Conservation (phyloP, 2,797 vertebrate genomes). For the Calcarius lapponicus region DNA sequence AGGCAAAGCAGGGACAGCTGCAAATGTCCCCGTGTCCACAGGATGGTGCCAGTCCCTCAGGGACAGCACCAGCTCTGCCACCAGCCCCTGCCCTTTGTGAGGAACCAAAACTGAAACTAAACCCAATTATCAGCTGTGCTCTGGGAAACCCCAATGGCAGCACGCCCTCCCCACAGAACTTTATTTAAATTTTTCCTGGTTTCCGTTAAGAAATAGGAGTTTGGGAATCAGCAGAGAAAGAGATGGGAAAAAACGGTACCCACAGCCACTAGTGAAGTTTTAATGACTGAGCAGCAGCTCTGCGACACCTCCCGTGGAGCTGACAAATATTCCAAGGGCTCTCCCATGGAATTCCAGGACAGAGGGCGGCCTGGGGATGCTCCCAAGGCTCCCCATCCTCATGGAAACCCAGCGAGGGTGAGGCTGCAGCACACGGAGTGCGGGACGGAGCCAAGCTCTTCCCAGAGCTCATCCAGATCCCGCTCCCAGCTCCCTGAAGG, state of each 20-base stretch:
- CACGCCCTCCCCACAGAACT: accelerated
- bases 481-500: neutral
- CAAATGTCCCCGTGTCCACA: neutral
- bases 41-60: slow-evolving; percentile 23
- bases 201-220: neutral
- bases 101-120: accelerated
- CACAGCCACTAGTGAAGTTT: neutral
- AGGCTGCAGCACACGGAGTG: neutral
- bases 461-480: neutral
- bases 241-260: neutral
- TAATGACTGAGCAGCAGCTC: neutral
- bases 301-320: neutral
- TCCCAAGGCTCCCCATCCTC: neutral
- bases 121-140: neutral
- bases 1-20: neutral
- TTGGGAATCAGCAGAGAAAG: neutral
- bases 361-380: neutral
- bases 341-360: neutral
- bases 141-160: accelerated
- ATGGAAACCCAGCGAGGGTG: neutral
- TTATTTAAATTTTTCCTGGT: accelerated
- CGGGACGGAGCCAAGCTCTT: neutral
- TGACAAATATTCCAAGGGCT: neutral
- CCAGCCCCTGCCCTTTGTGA: neutral
- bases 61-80: neutral